Percentiles rank a stretch among this genome's conserved stretches.
Conservation (phyloP, 2,797 vertebrate species). For the Setipinna tenuifilis region DNA sequence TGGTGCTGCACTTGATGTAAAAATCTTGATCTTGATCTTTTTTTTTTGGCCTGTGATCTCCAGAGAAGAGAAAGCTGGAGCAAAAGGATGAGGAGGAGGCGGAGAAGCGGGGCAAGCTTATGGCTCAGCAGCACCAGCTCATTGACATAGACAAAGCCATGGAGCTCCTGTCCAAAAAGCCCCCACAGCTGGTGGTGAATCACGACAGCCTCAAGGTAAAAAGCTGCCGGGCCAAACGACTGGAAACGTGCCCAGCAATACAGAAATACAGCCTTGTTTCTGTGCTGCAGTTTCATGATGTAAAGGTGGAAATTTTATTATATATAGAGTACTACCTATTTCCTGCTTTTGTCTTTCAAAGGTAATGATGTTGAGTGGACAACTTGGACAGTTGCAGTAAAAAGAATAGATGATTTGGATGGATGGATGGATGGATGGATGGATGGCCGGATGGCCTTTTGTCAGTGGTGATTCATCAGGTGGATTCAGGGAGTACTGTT, state of each 20-base stretch:
- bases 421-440: no score
- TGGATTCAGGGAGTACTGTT: background rate
- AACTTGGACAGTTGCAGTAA: background rate
- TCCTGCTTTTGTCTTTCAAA: background rate
- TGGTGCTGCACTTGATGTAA: no score
- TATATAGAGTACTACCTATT: background rate
- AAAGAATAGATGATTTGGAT: background rate
- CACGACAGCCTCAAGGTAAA: conserved; percentile 79
- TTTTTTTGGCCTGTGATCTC: background rate
- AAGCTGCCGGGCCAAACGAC: background rate
- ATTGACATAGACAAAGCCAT: conserved; percentile 70
- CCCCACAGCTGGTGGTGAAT: conserved; percentile 78
- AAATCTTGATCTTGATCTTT: background rate
- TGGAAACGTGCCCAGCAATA: background rate
- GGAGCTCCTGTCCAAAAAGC: conserved; percentile 71
- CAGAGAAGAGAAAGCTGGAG: conserved; percentile 17
- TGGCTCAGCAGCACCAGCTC: conserved; percentile 72
- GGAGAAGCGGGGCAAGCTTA: conserved; percentile 32
- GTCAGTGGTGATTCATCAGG: background rate
- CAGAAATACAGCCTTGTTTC: background rate
- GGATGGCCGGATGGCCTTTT: no score
- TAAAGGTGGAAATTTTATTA: background rate
- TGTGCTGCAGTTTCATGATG: background rate
- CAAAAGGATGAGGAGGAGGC: background rate
- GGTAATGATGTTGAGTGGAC: background rate